These are phyloP conservation scores for Hemitrygon akajei DNA, from an alignment of 2,797 vertebrate genomes.

Conservation along the genomic window DNA sequence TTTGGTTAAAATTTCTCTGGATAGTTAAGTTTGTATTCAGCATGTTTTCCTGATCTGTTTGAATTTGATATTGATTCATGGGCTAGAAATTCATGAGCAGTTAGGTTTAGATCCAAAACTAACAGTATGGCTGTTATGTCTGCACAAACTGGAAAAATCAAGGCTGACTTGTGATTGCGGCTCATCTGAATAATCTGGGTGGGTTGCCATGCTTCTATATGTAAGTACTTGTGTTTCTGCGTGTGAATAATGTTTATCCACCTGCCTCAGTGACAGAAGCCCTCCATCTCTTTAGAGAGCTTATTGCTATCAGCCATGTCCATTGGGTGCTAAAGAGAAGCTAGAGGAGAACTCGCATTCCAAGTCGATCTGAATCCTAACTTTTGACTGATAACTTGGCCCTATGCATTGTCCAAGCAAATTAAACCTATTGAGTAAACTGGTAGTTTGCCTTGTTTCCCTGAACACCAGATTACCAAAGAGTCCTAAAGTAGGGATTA, in stretches of 20 bases:
- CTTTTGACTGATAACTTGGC: not conserved
- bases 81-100: not conserved
- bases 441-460: not conserved
- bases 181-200: not conserved
- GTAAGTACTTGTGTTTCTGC: not conserved
- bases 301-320: not conserved
- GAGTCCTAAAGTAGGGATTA: not conserved
- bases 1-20: not conserved
- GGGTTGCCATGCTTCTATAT: not conserved
- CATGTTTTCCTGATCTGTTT: not conserved
- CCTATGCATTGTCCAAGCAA: not conserved
- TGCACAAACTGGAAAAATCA: not conserved
- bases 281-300: not conserved
- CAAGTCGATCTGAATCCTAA: not conserved
- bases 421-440: not conserved
- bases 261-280: not conserved
- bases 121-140: not conserved
- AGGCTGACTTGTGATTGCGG: not conserved
- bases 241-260: not conserved
- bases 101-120: not conserved
- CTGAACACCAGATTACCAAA: not conserved
- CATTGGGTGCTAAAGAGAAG: not conserved
- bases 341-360: not conserved
- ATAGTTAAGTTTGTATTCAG: not conserved
- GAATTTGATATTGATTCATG: not conserved